Conservation (phyloP, 2,888 invertebrate species). For the Kryphioiulus occultus region DNA sequence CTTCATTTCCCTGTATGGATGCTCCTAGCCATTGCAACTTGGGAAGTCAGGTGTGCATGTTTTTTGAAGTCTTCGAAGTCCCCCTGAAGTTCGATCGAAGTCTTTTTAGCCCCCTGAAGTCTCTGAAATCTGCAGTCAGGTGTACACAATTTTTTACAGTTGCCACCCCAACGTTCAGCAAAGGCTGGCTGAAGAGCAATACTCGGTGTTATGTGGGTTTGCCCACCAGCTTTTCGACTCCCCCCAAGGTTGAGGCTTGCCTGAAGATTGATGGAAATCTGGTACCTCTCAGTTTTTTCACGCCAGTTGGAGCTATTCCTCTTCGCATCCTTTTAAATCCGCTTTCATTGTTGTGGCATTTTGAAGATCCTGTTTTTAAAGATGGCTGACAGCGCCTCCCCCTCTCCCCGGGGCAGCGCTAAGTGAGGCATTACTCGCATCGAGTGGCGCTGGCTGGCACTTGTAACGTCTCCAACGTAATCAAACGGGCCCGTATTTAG, state of each 20-base stretch:
- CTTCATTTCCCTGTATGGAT: too few relatives aligned
- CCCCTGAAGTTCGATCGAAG: too few relatives aligned
- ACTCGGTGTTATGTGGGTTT: not conserved
- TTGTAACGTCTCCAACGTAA: not conserved
- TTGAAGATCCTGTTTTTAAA: not conserved
- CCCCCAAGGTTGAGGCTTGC: not conserved
- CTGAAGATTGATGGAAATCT: slow-evolving; percentile 20
- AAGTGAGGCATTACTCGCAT: not conserved
- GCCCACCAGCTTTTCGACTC: not conserved
- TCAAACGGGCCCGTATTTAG: slow-evolving; percentile 5
- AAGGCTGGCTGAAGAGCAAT: not conserved
- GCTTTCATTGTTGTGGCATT: not conserved
- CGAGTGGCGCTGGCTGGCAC: not conserved
- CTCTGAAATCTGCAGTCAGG: too few relatives aligned
- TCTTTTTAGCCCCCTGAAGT: too few relatives aligned
- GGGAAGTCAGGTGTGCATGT: too few relatives aligned
- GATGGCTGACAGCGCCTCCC: not conserved
- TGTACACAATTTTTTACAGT: too few relatives aligned
- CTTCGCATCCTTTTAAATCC: not conserved
- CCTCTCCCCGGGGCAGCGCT: not conserved
- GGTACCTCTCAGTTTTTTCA: not conserved
- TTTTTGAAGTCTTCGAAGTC: too few relatives aligned
- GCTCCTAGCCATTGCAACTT: too few relatives aligned
- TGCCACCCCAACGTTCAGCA: too few relatives aligned
- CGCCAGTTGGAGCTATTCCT: not conserved